Evolutionary conservation across 2,113 vertebrate species (phyloP), one percentile per base, ranked within the genome.

Genomic region (Syrmaticus mikado): DNA sequence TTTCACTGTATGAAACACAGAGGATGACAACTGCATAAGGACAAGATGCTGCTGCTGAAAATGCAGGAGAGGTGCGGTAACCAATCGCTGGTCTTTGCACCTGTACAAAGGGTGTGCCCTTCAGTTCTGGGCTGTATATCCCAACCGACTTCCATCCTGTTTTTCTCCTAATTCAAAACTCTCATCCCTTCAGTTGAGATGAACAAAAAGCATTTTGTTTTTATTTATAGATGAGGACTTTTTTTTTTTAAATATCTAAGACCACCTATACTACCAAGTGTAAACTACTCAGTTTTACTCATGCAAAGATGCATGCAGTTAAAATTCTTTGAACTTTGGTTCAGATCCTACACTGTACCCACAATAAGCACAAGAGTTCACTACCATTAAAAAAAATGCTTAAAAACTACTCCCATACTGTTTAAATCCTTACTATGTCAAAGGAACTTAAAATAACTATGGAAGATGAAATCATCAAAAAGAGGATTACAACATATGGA

Each of bases 401-500:
- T 90, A 32, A 32, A 32, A 75, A 52, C 19, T 48, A 72, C 22
- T 61, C 2, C 17, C 41, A 72, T 4, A 27, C 5, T 34, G 9
- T 73, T 86, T 55, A 67, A 92, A 76, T 41, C 38, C n/a, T 70
- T 53, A 41, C 41, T 60, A 68, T 22, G 16, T 21, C 62, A 79
- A 68, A 92, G 28, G 17, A 84, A 85, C 48, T 34, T 68, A 46
- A 82, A 95, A 74, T 19, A 79, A 82, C 82, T 82, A 55, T 5
- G 2, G 13, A 80, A 81, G 75, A 83, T 36, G 57, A 94, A 92
- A 83, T 77, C 28, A 52, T 10, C 32, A 40, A 82, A 68, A 57
- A 66, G 27, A 88, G 18, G 45, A 87, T 83, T 87, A 52, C 46
- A 89, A 58, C 16, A 40, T 40, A 76, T 2, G n/a, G 85, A 78